A percentile compares a stretch with the other conserved stretches of the same genome.
These are phyloP conservation scores for Cyrtodaria siliqua DNA, from an alignment of 2,888 invertebrate species.

Conservation along the genomic window DNA sequence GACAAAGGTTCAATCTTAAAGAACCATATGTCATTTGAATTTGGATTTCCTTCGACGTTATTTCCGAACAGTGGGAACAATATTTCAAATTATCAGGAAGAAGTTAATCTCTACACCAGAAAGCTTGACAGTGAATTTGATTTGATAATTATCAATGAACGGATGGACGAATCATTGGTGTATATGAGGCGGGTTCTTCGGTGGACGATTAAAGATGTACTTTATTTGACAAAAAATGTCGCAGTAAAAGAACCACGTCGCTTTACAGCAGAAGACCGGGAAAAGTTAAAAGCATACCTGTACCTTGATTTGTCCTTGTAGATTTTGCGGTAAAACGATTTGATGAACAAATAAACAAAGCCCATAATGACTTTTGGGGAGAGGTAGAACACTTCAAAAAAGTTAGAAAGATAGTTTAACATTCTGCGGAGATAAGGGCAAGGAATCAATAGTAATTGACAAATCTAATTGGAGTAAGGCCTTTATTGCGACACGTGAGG, in stretches of 20 bases:
- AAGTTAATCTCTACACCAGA: slow-evolving; percentile 45
- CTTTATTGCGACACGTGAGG: slow-evolving; percentile 34
- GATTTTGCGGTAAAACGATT: slow-evolving; percentile 23
- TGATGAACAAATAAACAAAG: slow-evolving; percentile 8
- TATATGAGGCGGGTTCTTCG: slow-evolving; percentile 63
- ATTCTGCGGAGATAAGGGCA: slow-evolving; percentile 25
- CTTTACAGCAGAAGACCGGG: slow-evolving; percentile 23
- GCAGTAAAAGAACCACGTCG: slow-evolving; percentile 12
- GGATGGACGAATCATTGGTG: slow-evolving; percentile 71
- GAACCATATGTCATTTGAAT: slow-evolving; percentile 9
- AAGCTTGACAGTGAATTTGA: slow-evolving; percentile 63
- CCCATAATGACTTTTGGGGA: slow-evolving; percentile 27
- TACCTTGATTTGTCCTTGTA: slow-evolving; percentile 51
- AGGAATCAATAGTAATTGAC: slow-evolving; percentile 20
- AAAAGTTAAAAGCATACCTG: slow-evolving; percentile 24
- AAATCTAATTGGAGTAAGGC: slow-evolving; percentile 51
- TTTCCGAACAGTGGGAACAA: slow-evolving; percentile 16
- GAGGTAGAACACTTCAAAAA: slow-evolving; percentile 40
- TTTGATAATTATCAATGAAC: slow-evolving; percentile 69
- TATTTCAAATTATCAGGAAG: neutral
- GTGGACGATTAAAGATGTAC: slow-evolving; percentile 68
- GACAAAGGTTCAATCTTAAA: slow-evolving; percentile 45
- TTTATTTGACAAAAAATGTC: slow-evolving; percentile 46
- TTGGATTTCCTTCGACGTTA: slow-evolving; percentile 56
- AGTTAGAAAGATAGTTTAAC: neutral